These are phyloP conservation scores for Drosophila funebris DNA, from an alignment of 1,140 invertebrate species.

Conservation along the genomic window DNA sequence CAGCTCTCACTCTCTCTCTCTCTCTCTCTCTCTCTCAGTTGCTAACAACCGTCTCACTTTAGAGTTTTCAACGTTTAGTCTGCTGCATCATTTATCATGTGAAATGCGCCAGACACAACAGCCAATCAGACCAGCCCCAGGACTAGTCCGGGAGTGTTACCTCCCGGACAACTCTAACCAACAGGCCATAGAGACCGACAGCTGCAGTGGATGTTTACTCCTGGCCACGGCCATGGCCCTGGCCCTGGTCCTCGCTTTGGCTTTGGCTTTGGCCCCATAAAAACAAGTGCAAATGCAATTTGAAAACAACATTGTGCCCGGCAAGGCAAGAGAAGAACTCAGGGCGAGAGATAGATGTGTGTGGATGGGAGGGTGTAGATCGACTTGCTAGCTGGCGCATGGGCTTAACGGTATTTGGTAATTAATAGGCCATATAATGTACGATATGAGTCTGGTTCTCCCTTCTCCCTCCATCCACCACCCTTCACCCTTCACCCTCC, in stretches of 20 bases:
- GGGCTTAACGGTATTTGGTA: conserved; percentile 74
- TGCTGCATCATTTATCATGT: conserved; percentile 80
- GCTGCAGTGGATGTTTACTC: conserved; percentile 36
- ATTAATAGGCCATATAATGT: conserved; percentile 82
- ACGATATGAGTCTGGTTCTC: conserved; percentile 46
- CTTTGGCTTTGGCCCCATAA: conserved; percentile 53
- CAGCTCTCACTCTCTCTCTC: neutral
- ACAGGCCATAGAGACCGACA: conserved; percentile 19
- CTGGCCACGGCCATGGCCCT: conserved; percentile 10
- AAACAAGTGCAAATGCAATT: conserved; percentile 80
- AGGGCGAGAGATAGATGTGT: neutral
- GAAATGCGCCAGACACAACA: conserved; percentile 77
- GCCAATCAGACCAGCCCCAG: conserved; percentile 44
- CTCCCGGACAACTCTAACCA: neutral
- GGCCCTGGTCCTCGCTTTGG: conserved; percentile 4
- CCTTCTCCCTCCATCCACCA: too few relatives aligned
- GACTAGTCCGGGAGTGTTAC: conserved; percentile 16
- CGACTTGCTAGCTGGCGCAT: conserved; percentile 39
- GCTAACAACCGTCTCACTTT: neutral
- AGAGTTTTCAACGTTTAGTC: conserved; percentile 71
- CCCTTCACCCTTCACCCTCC: neutral
- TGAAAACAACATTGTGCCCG: conserved; percentile 59
- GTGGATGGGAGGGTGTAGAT: neutral
- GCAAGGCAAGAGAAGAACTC: neutral
- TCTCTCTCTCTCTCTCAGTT: neutral